phyloP scores from a whole-genome alignment of 1,140 invertebrate genomes.

The Eumeta japonica region DNA sequence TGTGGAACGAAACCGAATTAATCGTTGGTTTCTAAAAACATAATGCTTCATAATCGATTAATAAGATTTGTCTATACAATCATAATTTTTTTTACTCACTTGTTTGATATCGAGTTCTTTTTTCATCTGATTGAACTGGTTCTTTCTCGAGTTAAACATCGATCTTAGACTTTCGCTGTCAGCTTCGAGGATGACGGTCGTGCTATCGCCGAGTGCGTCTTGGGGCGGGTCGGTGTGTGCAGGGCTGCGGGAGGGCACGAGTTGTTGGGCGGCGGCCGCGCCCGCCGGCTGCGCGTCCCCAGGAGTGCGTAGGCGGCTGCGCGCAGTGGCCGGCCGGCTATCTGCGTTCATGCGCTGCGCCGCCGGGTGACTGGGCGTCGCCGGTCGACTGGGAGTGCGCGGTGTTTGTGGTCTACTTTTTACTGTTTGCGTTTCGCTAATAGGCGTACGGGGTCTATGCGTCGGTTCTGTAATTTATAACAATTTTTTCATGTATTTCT shows the following conservation, averaged over 20 bases:
- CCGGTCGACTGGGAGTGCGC: constrained; percentile 19
- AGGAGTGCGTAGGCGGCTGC: constrained; percentile 11
- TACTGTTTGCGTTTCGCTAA: no score
- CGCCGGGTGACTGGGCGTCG: constrained; percentile 17
- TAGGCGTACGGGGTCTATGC: no score
- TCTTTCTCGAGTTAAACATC: constrained; percentile 21
- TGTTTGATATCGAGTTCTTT: constrained; percentile 46
- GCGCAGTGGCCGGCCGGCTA: neutral
- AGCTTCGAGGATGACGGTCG: neutral
- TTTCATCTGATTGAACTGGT: constrained; percentile 35
- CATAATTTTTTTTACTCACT: constrained; percentile 9
- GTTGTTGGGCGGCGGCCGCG: no score
- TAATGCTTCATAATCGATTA: no score
- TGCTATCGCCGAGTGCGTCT: neutral
- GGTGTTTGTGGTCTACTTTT: constrained; percentile 30
- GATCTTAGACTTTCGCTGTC: constrained; percentile 24
- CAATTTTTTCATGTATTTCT: no score
- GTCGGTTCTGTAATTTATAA: no score
- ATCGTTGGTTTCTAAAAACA: no score
- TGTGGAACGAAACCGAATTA: no score
- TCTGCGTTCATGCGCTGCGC: constrained; percentile 2
- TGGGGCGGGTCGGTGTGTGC: constrained; percentile 3
- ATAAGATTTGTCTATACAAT: no score
- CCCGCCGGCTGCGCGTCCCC: constrained; percentile 18
- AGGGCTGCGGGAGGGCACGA: constrained; percentile 9